Percentiles rank a stretch among this genome's conserved stretches.
These are phyloP conservation scores for Enteromius unitaeniatus DNA, from an alignment of 2,797 vertebrate species.

Conservation along the genomic window DNA sequence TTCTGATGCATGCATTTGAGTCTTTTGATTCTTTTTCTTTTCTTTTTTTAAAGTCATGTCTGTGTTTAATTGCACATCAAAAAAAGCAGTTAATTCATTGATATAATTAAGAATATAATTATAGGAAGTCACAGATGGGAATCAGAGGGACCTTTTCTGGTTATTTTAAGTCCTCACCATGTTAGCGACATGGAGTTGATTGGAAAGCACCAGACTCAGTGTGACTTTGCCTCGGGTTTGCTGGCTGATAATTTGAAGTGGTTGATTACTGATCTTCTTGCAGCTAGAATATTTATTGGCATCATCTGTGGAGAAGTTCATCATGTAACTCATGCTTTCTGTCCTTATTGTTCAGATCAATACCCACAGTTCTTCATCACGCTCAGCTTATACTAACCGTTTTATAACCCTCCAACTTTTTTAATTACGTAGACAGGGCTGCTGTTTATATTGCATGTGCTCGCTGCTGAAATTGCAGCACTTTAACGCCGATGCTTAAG, in stretches of 20 bases:
- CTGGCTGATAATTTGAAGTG: constrained; percentile 3
- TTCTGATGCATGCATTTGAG: neutral
- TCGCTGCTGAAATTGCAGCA: constrained; percentile 17
- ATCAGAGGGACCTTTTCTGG: neutral
- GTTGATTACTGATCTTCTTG: constrained; percentile 1
- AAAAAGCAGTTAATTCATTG: neutral
- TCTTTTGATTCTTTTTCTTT: neutral
- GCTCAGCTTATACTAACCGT: constrained; percentile 5
- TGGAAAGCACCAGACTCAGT: constrained; percentile 20
- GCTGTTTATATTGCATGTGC: neutral
- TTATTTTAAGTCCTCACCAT: constrained; percentile 15
- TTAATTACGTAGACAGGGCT: neutral
- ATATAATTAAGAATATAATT: constrained; percentile 30
- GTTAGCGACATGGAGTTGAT: constrained; percentile 14
- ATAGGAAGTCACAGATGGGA: constrained; percentile 6
- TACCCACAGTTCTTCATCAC: constrained; percentile 6
- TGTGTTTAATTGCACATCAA: constrained; percentile 21
- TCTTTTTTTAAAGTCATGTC: constrained; percentile 1
- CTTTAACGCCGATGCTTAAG: neutral
- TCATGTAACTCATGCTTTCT: constrained; percentile 21
- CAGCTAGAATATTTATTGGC: neutral
- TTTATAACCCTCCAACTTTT: neutral
- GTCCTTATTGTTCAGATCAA: constrained; percentile 15
- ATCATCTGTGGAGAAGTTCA: constrained; percentile 10
- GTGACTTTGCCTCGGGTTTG: constrained; percentile 28